phyloP scores from a whole-genome alignment of 2,113 vertebrate species.

The Hyaena hyaena region DNA sequence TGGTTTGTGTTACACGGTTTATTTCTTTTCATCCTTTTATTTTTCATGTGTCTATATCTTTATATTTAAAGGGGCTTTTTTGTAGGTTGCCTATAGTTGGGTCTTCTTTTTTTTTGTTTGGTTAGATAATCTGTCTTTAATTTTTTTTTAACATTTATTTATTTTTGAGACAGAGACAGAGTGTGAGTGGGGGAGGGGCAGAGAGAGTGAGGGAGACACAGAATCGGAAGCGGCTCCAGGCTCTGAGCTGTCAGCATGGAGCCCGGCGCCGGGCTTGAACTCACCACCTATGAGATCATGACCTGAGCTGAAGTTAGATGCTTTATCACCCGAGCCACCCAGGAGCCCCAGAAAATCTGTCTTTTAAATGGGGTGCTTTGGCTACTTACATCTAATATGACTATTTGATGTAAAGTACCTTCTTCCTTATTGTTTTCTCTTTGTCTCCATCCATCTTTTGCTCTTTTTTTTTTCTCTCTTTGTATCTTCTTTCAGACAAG shows the following conservation, averaged over 20 bases:
- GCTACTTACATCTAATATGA: background rate
- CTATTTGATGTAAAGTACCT: background rate
- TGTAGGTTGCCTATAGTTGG: background rate
- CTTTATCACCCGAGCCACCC: no score
- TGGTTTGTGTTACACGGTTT: background rate
- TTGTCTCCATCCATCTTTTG: background rate
- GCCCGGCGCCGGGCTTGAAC: no score
- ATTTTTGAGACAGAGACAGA: no score
- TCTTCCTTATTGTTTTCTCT: background rate
- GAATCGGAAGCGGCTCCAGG: no score
- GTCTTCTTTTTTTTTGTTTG: background rate
- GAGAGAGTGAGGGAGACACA: no score
- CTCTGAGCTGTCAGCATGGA: no score
- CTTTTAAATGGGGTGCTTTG: background rate
- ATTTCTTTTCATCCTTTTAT: background rate
- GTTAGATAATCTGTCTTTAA: background rate
- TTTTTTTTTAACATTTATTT: no score
- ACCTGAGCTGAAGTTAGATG: no score
- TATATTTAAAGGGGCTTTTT: background rate
- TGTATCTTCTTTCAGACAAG: background rate
- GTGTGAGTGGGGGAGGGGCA: no score
- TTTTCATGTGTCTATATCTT: background rate
- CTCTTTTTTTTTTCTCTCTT: background rate
- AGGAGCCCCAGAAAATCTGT: background rate
- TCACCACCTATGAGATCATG: no score